Conservation (phyloP, 2,113 vertebrate species). For the Tyrannus savana region DNA sequence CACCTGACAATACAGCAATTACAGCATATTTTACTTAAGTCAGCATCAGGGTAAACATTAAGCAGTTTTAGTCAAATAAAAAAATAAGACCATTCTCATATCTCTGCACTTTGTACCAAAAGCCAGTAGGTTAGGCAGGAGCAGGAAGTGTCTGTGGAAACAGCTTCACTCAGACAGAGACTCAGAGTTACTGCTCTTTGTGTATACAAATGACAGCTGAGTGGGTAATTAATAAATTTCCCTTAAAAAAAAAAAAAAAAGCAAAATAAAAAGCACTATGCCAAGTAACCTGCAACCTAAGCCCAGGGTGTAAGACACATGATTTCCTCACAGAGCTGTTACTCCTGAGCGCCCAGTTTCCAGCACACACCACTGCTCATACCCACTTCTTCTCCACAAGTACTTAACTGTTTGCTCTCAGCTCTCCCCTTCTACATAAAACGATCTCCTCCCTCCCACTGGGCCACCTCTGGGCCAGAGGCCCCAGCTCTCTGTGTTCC, state of each 20-base stretch:
- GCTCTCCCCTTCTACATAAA: fast-evolving
- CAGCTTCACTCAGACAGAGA: background rate
- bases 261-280: fast-evolving
- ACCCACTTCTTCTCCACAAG: background rate
- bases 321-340: background rate
- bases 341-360: background rate
- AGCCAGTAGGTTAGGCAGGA: background rate
- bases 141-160: background rate
- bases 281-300: background rate
- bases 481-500: background rate
- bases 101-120: background rate
- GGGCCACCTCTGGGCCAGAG: fast-evolving
- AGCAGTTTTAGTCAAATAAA: background rate
- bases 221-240: background rate
- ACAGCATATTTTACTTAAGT: background rate
- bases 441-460: background rate
- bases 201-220: background rate
- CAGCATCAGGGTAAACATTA: background rate
- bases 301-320: background rate
- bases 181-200: background rate
- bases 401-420: fast-evolving
- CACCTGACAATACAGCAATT: background rate
- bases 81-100: fast-evolving
- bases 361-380: fast-evolving
- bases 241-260: background rate